Evolutionary conservation across 1,140 invertebrate species (phyloP), one percentile per base, ranked within the genome.

Genomic region (Microplitis demolitor): DNA sequence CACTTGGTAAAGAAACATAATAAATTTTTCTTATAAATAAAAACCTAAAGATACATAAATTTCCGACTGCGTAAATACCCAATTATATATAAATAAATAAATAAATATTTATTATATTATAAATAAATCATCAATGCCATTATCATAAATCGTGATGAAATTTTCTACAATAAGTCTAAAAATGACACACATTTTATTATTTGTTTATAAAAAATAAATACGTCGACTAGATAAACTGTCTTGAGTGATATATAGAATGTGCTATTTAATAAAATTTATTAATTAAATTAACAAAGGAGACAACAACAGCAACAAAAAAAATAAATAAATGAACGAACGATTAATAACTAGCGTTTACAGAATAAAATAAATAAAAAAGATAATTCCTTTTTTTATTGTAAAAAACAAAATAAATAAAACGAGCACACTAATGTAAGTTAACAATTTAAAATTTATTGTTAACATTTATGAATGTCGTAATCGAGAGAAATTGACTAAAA

Each of bases 321-420:
- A 24, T 24, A 24, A 24, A 24, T 24, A 24, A 24, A 24, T 24
- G 24, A 24, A 24, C 24, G 2, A 24, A 24, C 24, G 24, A 77
- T 79, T 74, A 66, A 76, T 75, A 77, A 77, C 69, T 84, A 85
- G 81, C 78, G 76, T 72, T 76, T 80, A 81, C 75, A 67, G 70
- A 75, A 6, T 45, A 45, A 45, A 45, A 45, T 45, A 45, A 39
- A 45, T 45, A 45, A 45, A 45, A 45, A 74, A 60, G 80, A 83
- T 83, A 81, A 79, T 76, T 60, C 35, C 76, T 76, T 83, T 85
- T 82, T 82, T 80, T 83, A 83, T 82, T 84, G 83, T 84, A 79
- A 79, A 78, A 71, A 72, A 77, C 63, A 50, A 75, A 72, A 79
- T 67, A 67, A 16, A 68, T 33, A 51, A 37, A 68, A 13, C 37